Base-by-base conservation (phyloP, 2,888 invertebrate genomes). In the Dryomyza anilis region DNA sequence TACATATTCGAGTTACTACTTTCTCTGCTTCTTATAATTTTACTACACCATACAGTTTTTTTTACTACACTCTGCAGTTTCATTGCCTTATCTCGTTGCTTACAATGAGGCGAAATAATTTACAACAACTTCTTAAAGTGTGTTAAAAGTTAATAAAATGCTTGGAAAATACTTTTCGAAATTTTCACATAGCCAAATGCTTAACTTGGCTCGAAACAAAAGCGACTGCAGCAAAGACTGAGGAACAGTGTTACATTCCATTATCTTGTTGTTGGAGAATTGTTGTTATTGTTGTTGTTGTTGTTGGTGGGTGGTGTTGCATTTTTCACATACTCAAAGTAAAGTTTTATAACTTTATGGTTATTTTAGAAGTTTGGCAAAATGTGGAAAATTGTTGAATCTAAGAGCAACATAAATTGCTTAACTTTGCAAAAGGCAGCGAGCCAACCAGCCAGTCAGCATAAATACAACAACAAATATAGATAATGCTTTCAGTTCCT, bases 301-400 rank as follows among this genome's bases (percentile, higher is more conserved):
- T 23, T 48, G 33, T 29, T 52, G 39, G 21, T 45, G 58, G 19
- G 36, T 27, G 57, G 25, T 67, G 68, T 69, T 70, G 68, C 75
- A 75, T 77, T 76, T 61, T 61, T 43, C 61, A 61, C 61, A 61
- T 61, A 50, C 60, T 60, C 52, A 39, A 50, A 61, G 53, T 29
- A 43, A 43, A 61, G 52, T 61, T 53, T 36, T 60, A 60, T 50
- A 52, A 50, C 50, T 52, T 39, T 43, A 43, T 52, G 61, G 61
- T 52, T 61, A 61, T 61, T 61, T 61, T 39, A 29, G 29, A 43
- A 61, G 53, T 43, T 60, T 52, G 8, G 52, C 43, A 39, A 43
- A 52, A 50, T 52, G 52, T 43, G 36, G 60, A 52, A 61, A 53
- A 53, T 61, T 29, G 61, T 46, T 39, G 39, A 27, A 53, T 53